Base-by-base conservation (phyloP, 2,888 invertebrate genomes). In the Papilio elwesi region DNA sequence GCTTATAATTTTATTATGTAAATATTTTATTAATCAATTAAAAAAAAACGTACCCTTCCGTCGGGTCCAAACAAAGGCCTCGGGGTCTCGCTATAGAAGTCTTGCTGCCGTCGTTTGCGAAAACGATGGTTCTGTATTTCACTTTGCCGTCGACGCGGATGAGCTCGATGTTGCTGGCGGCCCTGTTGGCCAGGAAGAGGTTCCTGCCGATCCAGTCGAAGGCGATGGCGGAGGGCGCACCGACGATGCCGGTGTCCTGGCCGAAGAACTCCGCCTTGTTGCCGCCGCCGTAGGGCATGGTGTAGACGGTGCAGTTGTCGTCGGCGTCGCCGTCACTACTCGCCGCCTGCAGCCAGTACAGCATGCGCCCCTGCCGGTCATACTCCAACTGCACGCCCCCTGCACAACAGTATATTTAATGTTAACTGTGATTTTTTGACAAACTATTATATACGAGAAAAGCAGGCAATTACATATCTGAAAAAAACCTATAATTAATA, bases 171-270 rank as follows among this genome's bases (percentile, higher is more conserved):
- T 98, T 98, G 70, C 98, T 97, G 1, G 98, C 97, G 4, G 96
- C 94, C 52, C 97, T 95, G 83, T 99, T 99, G 43, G 98, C 98
- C 87, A 99, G 96, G 87, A 97, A 99, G 51, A 99, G 88, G 91
- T 99, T 99, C 70, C 98, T 94, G 6, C 99, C 99, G 36, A 99
- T 94, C 99, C 99, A 99, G 87, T 99, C 99, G 83, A 99, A 97
- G 0, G 99, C 99, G 55, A 99, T 95, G 0, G 97, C 96, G 51
- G 97, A 97, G 0, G 99, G 98, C 0, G 98, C 97, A 0, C 99
- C 98, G 10, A 98, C 97, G 65, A 98, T 95, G n/a, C 98, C 98
- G 0, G 96, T 95, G 80, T 97, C 97, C 6, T 94, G 88, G n/a
- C 97, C 96, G 8, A 98, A 94, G 87, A 98, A 97, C 80, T 97